These are phyloP conservation scores for Anarrhichthys ocellatus DNA, from an alignment of 2,113 vertebrate genomes.

Conservation along the genomic window DNA sequence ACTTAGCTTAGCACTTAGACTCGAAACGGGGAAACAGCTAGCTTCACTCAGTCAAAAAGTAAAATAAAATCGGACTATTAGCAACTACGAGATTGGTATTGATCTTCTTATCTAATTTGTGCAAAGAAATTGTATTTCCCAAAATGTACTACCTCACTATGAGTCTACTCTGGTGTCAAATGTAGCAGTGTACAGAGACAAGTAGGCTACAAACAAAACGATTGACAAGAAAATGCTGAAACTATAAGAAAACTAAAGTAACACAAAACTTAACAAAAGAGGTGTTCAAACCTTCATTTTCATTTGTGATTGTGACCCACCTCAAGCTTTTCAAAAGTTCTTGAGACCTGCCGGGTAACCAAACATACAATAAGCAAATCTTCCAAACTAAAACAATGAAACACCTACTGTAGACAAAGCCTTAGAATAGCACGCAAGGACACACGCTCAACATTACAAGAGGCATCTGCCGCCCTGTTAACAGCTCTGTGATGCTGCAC, in stretches of 20 bases:
- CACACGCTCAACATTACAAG: background rate
- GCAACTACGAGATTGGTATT: background rate
- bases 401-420: background rate
- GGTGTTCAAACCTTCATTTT: constrained; percentile 32
- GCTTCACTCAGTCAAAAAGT: background rate
- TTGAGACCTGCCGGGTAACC: constrained; percentile 51
- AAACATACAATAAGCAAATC: constrained; percentile 33
- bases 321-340: constrained; percentile 58
- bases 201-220: background rate
- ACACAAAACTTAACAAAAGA: constrained; percentile 19
- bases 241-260: constrained; percentile 19
- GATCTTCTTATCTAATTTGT: background rate
- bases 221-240: constrained; percentile 2
- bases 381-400: background rate
- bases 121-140: background rate
- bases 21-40: background rate
- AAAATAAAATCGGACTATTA: background rate
- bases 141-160: constrained; percentile 7
- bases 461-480: background rate
- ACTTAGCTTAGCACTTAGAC: background rate
- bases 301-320: constrained; percentile 46
- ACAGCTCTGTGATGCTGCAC: background rate
- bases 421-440: background rate
- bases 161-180: background rate
- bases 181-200: background rate